A percentile compares a stretch with the other conserved stretches of the same genome.
Evolutionary conservation across 2,888 invertebrate genomes (phyloP).

Genomic region (Bembecia ichneumoniformis): DNA sequence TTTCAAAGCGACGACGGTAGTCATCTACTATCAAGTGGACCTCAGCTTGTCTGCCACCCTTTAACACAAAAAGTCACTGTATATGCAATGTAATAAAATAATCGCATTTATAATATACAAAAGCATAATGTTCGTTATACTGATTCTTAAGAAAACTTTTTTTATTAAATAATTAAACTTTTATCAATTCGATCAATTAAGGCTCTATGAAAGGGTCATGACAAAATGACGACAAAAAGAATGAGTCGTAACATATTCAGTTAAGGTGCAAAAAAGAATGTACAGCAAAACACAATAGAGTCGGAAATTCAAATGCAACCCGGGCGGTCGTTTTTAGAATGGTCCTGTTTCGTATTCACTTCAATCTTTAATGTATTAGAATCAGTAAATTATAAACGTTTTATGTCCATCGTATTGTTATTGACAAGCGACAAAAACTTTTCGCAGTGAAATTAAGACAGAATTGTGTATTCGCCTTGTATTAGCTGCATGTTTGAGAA

Average conservation of each 20-base stretch:
- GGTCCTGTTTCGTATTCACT: constrained; percentile 41
- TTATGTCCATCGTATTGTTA: constrained; percentile 49
- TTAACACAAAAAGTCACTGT: too few species aligned
- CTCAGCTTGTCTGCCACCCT: too few species aligned
- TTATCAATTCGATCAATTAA: neutral
- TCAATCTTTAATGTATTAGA: constrained; percentile 71
- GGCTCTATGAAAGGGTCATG: too few species aligned
- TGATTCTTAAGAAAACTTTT: neutral
- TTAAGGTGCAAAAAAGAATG: constrained; percentile 66
- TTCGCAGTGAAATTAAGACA: neutral
- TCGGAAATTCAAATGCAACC: constrained; percentile 56
- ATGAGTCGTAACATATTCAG: constrained; percentile 36
- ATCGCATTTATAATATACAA: too few species aligned
- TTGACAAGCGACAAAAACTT: constrained; percentile 36
- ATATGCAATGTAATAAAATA: too few species aligned
- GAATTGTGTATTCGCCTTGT: neutral
- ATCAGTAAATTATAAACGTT: constrained; percentile 62
- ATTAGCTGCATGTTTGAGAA: neutral
- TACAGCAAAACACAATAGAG: constrained; percentile 65
- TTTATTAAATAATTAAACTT: neutral
- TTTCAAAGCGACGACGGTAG: too few species aligned
- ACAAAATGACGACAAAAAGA: too few species aligned
- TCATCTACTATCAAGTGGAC: too few species aligned
- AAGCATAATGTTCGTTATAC: too few species aligned
- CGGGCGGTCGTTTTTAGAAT: constrained; percentile 67